Evolutionary conservation across 1,140 invertebrate species (phyloP), one percentile per base, ranked within the genome.

Genomic region (Tetranychus urticae): DNA sequence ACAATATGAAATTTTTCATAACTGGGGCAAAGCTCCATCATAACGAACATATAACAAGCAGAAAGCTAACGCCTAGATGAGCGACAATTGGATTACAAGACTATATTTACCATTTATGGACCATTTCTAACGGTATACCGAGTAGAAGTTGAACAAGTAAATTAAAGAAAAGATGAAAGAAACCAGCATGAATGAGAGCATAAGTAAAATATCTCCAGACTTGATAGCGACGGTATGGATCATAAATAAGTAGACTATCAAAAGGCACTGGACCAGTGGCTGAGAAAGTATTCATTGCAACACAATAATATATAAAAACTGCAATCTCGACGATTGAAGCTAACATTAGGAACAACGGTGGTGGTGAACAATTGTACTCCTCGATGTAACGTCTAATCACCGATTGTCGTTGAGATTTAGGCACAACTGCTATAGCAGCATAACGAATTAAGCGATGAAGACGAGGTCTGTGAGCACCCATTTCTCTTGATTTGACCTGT

Each of bases 121-220:
- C 90, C 81, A 97, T 85, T 73, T 97, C 92, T 58, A 97, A 70
- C 0, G 89, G 88, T 33, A 94, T 79, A 2, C 92, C 92, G 55
- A 97, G 76, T 69, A 93, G 77, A 56, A 97, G 76, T 75, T 97
- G 92, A 54, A 96, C 87, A 23, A 90, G 70, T 14, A 94, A 73
- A 70, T 97, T 97, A 60, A 89, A 86, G 58, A 88, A 73, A n/a
- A 97, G 75, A 71, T 97, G 91, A 59, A 84, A 77, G 39, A 79
- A 78, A 84, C 89, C 89, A 62, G 90, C 83, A 73, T 97, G 92
- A 45, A 97, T 90, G 70, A 97, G 83, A 87, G 96, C 94, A 70
- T 97, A 97, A 1, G 86, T 86, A 8, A 96, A 56, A 71, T 83
- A 97, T 66, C 93, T 78, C 73, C 73, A 65, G 14, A 81, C 82